Percentiles rank a stretch among this genome's conserved stretches.
These are phyloP conservation scores for Nomada fucata DNA, from an alignment of 2,888 invertebrate species.

Conservation along the genomic window DNA sequence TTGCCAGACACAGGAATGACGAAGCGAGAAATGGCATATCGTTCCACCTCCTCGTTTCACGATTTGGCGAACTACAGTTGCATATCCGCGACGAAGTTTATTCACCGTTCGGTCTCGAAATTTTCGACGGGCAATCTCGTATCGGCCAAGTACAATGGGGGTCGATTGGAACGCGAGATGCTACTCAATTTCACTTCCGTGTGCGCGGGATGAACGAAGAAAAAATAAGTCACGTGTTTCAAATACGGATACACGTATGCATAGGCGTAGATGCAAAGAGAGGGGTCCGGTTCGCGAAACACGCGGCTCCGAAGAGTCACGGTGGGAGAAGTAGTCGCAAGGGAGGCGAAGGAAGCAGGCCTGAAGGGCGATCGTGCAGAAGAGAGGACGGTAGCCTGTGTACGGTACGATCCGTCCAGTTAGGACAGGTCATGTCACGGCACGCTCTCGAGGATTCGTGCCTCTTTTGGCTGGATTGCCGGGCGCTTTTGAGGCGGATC, in stretches of 20 bases:
- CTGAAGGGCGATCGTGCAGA: slow-evolving; percentile 33
- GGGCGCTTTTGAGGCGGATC: slow-evolving; percentile 47
- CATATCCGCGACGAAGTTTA: too few relatives aligned
- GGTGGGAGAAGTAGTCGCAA: background rate
- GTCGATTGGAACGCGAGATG: background rate
- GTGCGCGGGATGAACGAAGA: background rate
- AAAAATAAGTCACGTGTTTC: background rate
- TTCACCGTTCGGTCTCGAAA: background rate
- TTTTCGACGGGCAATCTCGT: background rate
- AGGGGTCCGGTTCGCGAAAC: slow-evolving; percentile 11
- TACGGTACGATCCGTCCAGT: slow-evolving; percentile 62
- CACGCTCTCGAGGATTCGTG: slow-evolving; percentile 55
- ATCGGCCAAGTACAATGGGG: slow-evolving; percentile 14
- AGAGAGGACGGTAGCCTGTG: slow-evolving; percentile 41
- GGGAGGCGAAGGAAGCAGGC: slow-evolving; percentile 4
- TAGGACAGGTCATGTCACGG: slow-evolving; percentile 67
- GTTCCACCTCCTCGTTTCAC: background rate
- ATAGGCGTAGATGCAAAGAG: slow-evolving; percentile 2
- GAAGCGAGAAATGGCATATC: too few relatives aligned
- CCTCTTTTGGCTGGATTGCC: slow-evolving; percentile 45
- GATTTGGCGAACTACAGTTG: slow-evolving; percentile 2
- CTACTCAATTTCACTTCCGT: slow-evolving; percentile 2
- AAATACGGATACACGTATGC: background rate
- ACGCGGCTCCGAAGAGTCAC: background rate
- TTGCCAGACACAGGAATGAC: background rate